Conservation (phyloP, 2,888 invertebrate genomes). For the Cheilosia vulpina region DNA sequence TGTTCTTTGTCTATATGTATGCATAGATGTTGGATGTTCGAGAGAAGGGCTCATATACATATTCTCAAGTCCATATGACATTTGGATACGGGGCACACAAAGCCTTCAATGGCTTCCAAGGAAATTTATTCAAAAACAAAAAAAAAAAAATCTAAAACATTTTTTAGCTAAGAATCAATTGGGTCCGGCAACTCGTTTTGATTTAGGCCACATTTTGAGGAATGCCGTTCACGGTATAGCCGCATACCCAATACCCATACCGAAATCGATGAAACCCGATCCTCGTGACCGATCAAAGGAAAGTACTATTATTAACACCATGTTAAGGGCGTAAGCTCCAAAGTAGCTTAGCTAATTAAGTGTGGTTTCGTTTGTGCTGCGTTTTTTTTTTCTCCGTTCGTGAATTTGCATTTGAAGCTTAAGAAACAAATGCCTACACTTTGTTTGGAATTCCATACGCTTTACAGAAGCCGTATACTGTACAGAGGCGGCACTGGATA, state of each 20-base stretch:
- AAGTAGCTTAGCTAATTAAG: conserved; percentile 75
- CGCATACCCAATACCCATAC: conserved; percentile 10
- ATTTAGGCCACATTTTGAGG: conserved; percentile 60
- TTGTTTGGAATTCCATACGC: conserved; percentile 63
- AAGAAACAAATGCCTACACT: conserved; percentile 73
- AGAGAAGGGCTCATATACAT: conserved; percentile 64
- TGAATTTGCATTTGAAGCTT: conserved; percentile 40
- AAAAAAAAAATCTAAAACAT: conserved; percentile 3
- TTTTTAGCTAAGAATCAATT: conserved; percentile 58
- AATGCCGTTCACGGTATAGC: conserved; percentile 39
- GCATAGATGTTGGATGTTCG: neutral
- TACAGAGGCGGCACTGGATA: conserved; percentile 33
- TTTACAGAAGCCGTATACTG: conserved; percentile 62
- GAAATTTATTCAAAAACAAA: conserved; percentile 69
- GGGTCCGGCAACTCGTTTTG: conserved; percentile 58
- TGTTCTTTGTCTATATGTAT: conserved; percentile 13
- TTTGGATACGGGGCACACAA: conserved; percentile 32
- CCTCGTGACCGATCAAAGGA: conserved; percentile 67
- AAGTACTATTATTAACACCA: conserved; percentile 74
- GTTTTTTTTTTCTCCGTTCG: neutral
- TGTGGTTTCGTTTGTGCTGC: conserved; percentile 59
- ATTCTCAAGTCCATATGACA: conserved; percentile 54
- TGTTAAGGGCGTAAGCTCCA: conserved; percentile 74
- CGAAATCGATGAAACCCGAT: conserved; percentile 43
- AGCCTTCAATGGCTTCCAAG: conserved; percentile 62